Evolutionary conservation across 2,113 vertebrate species (phyloP).

Genomic region (Formicarius rufipectus): DNA sequence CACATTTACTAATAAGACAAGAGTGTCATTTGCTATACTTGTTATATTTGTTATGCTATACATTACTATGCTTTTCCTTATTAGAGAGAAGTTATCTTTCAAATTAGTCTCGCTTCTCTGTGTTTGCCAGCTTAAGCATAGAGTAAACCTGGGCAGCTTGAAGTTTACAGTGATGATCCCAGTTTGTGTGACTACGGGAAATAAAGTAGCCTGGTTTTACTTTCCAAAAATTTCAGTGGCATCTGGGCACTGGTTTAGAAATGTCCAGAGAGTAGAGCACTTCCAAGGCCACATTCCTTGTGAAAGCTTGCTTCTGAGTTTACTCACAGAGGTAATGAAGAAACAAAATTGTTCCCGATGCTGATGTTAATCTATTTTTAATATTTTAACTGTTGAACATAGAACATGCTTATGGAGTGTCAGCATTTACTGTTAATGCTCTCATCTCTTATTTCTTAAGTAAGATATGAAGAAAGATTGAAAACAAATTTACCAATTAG

Average conservation of each 20-base stretch:
- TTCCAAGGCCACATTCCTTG: background rate
- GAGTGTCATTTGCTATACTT: background rate
- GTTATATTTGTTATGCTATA: background rate
- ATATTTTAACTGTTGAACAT: background rate
- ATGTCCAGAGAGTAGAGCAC: background rate
- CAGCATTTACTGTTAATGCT: background rate
- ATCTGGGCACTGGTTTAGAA: constrained; percentile 6
- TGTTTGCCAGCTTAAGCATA: background rate
- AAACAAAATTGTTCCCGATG: background rate
- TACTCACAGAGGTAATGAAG: background rate
- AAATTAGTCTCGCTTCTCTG: constrained; percentile 55
- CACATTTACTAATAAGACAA: background rate
- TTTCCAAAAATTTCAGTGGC: background rate
- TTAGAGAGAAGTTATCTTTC: constrained; percentile 16
- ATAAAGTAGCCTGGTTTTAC: background rate
- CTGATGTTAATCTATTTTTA: background rate
- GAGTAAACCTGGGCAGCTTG: background rate
- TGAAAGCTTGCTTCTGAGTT: constrained; percentile 41
- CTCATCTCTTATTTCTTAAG: background rate
- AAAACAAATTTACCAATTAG: background rate
- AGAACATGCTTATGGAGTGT: background rate
- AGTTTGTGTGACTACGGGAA: background rate
- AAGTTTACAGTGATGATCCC: background rate
- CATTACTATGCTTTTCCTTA: background rate
- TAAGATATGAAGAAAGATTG: background rate